Evolutionary conservation across 2,888 invertebrate species (phyloP).

Genomic region (Strigamia crassipes): DNA sequence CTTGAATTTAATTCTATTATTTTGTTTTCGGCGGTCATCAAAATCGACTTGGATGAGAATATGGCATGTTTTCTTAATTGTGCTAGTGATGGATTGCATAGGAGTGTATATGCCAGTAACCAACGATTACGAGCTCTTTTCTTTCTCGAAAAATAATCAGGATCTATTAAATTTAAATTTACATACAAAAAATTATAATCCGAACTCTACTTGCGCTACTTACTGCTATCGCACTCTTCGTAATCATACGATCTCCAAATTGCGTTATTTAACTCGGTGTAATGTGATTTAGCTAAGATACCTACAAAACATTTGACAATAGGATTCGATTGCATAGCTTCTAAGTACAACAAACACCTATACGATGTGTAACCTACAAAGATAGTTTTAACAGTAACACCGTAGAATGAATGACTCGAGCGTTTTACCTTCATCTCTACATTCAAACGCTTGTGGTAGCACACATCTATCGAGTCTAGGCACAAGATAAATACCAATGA

Average conservation of each 20-base stretch:
- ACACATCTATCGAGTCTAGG: slow-evolving; percentile 10
- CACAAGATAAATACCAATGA: background rate
- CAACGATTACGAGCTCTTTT: background rate
- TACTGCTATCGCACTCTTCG: background rate
- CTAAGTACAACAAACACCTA: slow-evolving; percentile 14
- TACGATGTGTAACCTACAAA: background rate
- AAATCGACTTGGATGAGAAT: background rate
- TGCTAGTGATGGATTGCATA: background rate
- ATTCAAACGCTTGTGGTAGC: background rate
- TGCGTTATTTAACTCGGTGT: background rate
- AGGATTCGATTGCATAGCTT: slow-evolving; percentile 13
- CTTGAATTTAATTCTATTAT: background rate
- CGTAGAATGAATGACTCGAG: background rate
- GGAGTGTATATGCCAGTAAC: background rate
- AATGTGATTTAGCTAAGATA: background rate
- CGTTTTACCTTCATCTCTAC: background rate
- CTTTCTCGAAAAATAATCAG: background rate
- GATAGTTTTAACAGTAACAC: background rate
- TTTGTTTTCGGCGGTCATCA: background rate
- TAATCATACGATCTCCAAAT: slow-evolving; percentile 24
- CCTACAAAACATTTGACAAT: background rate
- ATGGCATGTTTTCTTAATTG: background rate
- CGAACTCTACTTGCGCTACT: background rate
- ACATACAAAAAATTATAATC: background rate
- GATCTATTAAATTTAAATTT: background rate